Evolutionary conservation across 2,797 vertebrate species (phyloP), one percentile per base, ranked within the genome.

Genomic region (Odontamblyopus lacepedii): DNA sequence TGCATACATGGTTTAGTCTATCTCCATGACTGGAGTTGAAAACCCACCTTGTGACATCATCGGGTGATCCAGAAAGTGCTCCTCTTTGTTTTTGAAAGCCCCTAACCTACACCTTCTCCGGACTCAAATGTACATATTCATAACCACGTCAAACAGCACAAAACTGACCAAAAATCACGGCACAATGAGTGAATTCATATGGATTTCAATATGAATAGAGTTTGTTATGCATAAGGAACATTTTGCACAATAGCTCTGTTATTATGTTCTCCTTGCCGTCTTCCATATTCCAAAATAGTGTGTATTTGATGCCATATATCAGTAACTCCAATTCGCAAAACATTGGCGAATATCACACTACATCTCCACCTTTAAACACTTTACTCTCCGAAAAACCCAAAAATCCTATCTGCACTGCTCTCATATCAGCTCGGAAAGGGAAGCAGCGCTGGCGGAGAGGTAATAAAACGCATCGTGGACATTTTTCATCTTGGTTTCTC

Each of bases 331-430:
- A 26, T 51, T 11, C 13, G 44, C 41, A 51, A 51, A 51, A 48
- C 26, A 29, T 4, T 50, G 44, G 26, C 6, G 4, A 66, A 50
- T 51, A 65, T 65, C 63, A 48, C 63, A 13, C 41, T 48, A 44
- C 18, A 65, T 44, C 38, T 65, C 63, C 41, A 50, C 63, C 38
- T 50, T 65, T 65, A 65, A 65, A 44, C 41, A 19, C 32, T 63
- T 63, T 63, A 44, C n/a, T 23, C 62, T 41, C 19, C 32, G 60
- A 32, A 26, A 62, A 48, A 38, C 8, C 16, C 16, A 57, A n/a
- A 27, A 35, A 70, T 72, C 69, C 32, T 50, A 48, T 67, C 63
- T 15, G 30, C 48, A 41, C 16, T 70, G 15, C 77, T 71, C 72
- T 71, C 41, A 67, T 1, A 51, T 63, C 29, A 57, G 67, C 23